Conservation (phyloP, 1,140 invertebrate species). For the Pemphigus obesinymphae region DNA sequence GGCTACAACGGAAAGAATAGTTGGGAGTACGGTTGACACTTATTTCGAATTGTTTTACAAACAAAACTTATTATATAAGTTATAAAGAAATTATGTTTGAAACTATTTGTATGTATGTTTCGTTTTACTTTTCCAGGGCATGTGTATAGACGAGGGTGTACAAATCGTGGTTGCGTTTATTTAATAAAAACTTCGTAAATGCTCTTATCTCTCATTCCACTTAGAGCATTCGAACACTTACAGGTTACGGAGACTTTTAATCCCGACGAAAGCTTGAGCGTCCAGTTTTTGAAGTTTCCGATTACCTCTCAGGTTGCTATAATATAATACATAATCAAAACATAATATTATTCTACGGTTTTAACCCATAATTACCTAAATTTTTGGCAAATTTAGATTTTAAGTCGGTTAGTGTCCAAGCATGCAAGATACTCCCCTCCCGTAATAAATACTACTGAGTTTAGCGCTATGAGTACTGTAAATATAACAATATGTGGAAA, state of each 20-base stretch:
- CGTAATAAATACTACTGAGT: too few relatives aligned
- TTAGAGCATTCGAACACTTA: constrained; percentile 52
- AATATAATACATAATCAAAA: constrained; percentile 42
- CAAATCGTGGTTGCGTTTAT: constrained; percentile 2
- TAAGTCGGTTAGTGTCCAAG: too few relatives aligned
- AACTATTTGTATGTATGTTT: not conserved
- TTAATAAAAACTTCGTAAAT: constrained; percentile 4
- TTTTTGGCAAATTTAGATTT: too few relatives aligned
- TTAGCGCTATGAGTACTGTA: too few relatives aligned
- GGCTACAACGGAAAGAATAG: not conserved
- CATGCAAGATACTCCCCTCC: too few relatives aligned
- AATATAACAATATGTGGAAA: too few relatives aligned
- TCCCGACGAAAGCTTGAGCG: constrained; percentile 62
- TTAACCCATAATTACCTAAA: too few relatives aligned
- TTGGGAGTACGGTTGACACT: not conserved
- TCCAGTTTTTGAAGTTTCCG: constrained; percentile 57
- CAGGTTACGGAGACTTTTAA: constrained; percentile 59
- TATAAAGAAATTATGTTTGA: not conserved
- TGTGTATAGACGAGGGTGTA: not conserved
- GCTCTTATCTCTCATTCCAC: not conserved
- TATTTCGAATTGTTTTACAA: not conserved
- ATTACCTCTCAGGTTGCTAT: constrained; percentile 67
- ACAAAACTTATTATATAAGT: constrained; percentile 20
- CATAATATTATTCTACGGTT: not conserved
- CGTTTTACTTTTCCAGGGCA: not conserved